Base-by-base conservation (phyloP, 2,888 invertebrate species). In the Lithophane leautieri region DNA sequence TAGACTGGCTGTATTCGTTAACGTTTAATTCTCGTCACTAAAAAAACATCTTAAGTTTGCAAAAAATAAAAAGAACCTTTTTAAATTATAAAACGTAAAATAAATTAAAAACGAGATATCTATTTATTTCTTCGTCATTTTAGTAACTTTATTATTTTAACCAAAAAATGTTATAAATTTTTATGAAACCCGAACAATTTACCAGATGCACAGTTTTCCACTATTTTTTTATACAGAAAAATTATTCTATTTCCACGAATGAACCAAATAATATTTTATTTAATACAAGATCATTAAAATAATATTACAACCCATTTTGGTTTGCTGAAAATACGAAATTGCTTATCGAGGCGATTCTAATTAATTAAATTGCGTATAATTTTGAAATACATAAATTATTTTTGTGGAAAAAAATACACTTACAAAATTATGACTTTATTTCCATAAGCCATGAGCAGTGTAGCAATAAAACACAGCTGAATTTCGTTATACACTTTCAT, bases 241-340 rank as follows among this genome's bases (percentile, higher is more conserved):
- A 19, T 4, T 22, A 16, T 44, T 8, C 12, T 16, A 52, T 44
- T 1, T 56, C n/a, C 56, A 14, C 19, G n/a, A 28, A 42, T n/a
- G 9, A 58, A 40, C 40, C 63, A n/a, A 19, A 44, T 77, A 8
- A 14, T 78, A 61, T 34, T 69, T 78, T 40, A 25, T 25, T 25
- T n/a, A 78, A 78, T 40, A 22, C 12, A 44, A 77, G 25, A 61
- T 76, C 22, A 62, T 76, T 78, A 62, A 70, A 70, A 62, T 76
- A 61, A n/a, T n/a, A 54, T 56, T n/a, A 40, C 19, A 28, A 70
- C 47, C 40, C 47, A 62, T 78, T 14, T 14, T 22, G 19, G 14
- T 19, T 40, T 19, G 14, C 12, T 19, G 28, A 54, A 40, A 28
- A 78, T 25, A 61, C 19, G 8, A 60, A 42, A 60, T 40, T 28